phyloP scores from a whole-genome alignment of 2,797 vertebrate species.

The Lepilemur ruficaudatus region DNA sequence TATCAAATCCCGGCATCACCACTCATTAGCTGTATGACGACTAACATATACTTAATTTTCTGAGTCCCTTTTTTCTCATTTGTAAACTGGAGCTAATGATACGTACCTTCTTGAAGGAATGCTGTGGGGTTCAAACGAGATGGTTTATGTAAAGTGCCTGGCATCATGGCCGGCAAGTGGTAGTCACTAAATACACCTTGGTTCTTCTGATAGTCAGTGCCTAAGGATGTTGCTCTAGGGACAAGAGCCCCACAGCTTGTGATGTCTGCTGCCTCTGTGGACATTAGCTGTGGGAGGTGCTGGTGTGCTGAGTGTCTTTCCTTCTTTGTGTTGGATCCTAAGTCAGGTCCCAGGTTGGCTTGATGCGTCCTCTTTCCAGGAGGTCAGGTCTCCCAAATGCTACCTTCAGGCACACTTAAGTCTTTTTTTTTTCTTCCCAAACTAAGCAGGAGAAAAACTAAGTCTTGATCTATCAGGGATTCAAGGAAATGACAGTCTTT shows the following conservation, averaged over 20 bases:
- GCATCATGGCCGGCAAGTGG: not conserved
- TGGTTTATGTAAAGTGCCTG: not conserved
- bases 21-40: not conserved
- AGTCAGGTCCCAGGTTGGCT: not conserved
- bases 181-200: not conserved
- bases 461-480: not conserved
- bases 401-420: not conserved
- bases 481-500: not conserved
- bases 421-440: not conserved
- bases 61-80: not conserved
- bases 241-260: not conserved
- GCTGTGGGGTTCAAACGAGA: not conserved
- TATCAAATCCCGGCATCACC: not conserved
- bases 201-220: not conserved
- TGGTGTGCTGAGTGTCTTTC: not conserved
- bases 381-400: not conserved
- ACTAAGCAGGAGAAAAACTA: not conserved
- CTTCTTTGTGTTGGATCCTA: conserved; percentile 3
- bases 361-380: not conserved
- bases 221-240: not conserved
- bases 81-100: not conserved
- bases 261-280: not conserved
- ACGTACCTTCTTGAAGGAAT: not conserved
- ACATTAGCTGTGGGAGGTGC: not conserved
- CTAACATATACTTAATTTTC: not conserved